phyloP scores from a whole-genome alignment of 1,140 invertebrate genomes.

The Drosophila bocqueti region DNA sequence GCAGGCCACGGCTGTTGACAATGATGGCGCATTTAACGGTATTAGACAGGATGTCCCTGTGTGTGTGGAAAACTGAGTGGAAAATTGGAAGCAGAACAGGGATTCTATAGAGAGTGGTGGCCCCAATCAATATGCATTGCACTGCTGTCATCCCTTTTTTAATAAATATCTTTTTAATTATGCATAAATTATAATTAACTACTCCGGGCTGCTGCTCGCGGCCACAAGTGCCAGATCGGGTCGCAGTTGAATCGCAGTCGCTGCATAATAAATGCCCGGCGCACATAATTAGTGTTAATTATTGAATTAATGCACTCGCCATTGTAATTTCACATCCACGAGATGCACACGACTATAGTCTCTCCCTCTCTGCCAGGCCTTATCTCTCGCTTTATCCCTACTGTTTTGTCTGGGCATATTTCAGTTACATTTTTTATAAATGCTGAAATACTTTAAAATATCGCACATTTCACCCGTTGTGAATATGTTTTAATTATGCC shows the following conservation, averaged over 20 bases:
- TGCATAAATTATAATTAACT: constrained; percentile 68
- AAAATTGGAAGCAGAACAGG: background rate
- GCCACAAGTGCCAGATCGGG: constrained; percentile 18
- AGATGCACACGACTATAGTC: constrained; percentile 15
- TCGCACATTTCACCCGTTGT: constrained; percentile 43
- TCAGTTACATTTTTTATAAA: constrained; percentile 21
- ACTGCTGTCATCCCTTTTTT: constrained; percentile 45
- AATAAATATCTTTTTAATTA: constrained; percentile 70
- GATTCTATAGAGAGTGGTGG: background rate
- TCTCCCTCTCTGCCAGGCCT: background rate
- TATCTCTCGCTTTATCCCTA: background rate
- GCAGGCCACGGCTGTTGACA: constrained; percentile 51
- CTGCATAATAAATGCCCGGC: constrained; percentile 61
- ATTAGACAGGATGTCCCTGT: constrained; percentile 45
- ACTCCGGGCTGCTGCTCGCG: constrained; percentile 34
- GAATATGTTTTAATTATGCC: constrained; percentile 75
- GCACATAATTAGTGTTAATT: constrained; percentile 77
- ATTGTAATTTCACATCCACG: constrained; percentile 59
- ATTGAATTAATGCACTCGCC: constrained; percentile 76
- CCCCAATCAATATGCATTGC: constrained; percentile 50
- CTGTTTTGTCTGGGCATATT: constrained; percentile 16
- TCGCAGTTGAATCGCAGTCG: constrained; percentile 28
- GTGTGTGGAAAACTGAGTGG: constrained; percentile 4
- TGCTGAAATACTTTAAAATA: constrained; percentile 33
- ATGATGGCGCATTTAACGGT: constrained; percentile 55